Conservation (phyloP, 2,113 vertebrate species). For the Procavia capensis region DNA sequence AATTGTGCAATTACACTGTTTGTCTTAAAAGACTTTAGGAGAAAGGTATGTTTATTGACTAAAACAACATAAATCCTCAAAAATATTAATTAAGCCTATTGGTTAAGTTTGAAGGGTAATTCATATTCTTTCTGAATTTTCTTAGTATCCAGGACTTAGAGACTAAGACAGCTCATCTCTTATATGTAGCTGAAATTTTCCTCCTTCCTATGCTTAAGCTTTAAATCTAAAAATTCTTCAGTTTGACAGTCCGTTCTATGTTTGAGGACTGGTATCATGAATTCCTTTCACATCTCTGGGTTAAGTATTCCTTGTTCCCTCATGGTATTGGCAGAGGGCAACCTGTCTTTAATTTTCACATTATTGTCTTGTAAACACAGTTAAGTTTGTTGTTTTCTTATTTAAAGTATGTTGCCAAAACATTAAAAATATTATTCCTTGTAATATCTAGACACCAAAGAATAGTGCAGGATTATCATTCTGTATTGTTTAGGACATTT, state of each 20-base stretch:
- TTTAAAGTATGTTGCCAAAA: neutral
- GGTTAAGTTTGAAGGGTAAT: neutral
- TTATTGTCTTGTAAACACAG: neutral
- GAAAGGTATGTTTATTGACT: neutral
- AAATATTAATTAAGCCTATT: neutral
- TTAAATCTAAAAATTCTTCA: neutral
- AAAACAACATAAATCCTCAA: neutral
- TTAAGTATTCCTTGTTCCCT: neutral
- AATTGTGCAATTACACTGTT: neutral
- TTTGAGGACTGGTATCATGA: neutral
- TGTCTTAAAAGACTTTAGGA: neutral
- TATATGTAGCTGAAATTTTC: neutral
- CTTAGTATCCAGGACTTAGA: neutral
- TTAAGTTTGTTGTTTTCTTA: neutral
- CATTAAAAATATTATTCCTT: neutral
- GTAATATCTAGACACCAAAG: neutral
- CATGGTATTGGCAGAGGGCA: neutral
- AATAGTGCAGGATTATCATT: neutral
- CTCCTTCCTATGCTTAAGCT: neutral
- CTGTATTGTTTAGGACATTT: neutral
- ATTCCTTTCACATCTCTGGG: neutral
- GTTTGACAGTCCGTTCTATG: neutral
- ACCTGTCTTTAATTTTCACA: neutral
- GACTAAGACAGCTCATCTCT: neutral
- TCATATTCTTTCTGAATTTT: neutral